Evolutionary conservation across 2,797 vertebrate genomes (phyloP).

Genomic region (Eptatretus atami): DNA sequence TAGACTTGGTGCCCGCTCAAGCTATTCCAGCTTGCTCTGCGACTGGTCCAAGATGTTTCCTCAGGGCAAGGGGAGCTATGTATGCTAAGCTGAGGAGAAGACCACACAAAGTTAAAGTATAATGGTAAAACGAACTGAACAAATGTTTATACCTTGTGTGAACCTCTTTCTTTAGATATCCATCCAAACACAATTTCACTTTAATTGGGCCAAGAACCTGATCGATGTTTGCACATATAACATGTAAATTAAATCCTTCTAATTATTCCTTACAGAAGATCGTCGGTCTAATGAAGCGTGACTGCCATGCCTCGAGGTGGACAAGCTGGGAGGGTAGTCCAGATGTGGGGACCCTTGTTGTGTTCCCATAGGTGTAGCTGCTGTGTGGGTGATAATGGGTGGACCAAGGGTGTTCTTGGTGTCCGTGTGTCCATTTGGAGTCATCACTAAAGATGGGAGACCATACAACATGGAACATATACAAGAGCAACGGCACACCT

Average conservation of each 20-base stretch:
- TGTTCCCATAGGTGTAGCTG: constrained; percentile 68
- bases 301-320: constrained; percentile 34
- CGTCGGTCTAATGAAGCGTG: constrained; percentile 28
- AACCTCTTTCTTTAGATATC: too few relatives aligned
- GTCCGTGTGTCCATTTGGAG: constrained; percentile 48
- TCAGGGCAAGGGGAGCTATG: too few relatives aligned
- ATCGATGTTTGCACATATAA: too few relatives aligned
- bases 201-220: too few relatives aligned
- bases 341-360: constrained; percentile 38
- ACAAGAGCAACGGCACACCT: not conserved
- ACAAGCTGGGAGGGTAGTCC: constrained; percentile 23
- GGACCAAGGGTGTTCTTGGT: constrained; percentile 57
- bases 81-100: too few relatives aligned
- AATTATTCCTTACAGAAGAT: too few relatives aligned
- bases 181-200: too few relatives aligned
- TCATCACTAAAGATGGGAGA: constrained; percentile 44
- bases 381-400: constrained; percentile 78
- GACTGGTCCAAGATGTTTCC: constrained; percentile 29
- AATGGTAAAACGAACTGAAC: too few relatives aligned
- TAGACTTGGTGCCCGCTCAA: constrained; percentile 46
- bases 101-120: too few relatives aligned
- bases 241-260: too few relatives aligned
- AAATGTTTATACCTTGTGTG: too few relatives aligned
- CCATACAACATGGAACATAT: constrained; percentile 25
- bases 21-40: constrained; percentile 82